A percentile compares a stretch with the other conserved stretches of the same genome.
Conservation (phyloP, 2,113 vertebrate species). For the Rhinolophus ferrumequinum region DNA sequence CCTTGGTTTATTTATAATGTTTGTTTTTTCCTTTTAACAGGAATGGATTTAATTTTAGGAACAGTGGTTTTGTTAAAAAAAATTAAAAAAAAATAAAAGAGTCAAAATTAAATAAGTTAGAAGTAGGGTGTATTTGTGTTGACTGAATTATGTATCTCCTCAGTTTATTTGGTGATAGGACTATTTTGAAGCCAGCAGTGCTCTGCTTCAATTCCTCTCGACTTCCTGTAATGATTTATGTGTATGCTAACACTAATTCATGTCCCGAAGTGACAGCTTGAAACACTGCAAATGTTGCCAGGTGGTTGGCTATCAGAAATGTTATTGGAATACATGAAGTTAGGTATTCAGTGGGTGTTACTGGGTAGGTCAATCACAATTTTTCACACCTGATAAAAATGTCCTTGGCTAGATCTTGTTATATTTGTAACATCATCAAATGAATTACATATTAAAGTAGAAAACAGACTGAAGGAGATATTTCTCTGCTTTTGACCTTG, state of each 20-base stretch:
- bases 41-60: not conserved
- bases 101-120: not conserved
- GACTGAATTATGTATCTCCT: not conserved
- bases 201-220: constrained; percentile 16
- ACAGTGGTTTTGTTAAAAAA: not conserved
- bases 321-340: constrained; percentile 55
- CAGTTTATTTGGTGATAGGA: not conserved
- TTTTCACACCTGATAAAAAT: constrained; percentile 41
- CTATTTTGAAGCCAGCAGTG: not conserved
- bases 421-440: not conserved
- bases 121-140: not conserved
- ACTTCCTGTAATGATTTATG: constrained; percentile 48
- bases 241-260: constrained; percentile 40
- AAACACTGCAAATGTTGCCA: constrained; percentile 1
- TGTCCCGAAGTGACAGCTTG: constrained; percentile 51
- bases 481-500: constrained; percentile 43
- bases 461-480: not conserved
- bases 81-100: not conserved
- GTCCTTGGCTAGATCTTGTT: not conserved
- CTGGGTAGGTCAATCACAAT: constrained; percentile 49
- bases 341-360: constrained; percentile 6
- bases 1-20: not conserved
- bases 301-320: constrained; percentile 57
- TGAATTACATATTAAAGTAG: not conserved
- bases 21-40: not conserved